Base-by-base conservation (phyloP, 2,888 invertebrate genomes). In the Smittia sp. region DNA sequence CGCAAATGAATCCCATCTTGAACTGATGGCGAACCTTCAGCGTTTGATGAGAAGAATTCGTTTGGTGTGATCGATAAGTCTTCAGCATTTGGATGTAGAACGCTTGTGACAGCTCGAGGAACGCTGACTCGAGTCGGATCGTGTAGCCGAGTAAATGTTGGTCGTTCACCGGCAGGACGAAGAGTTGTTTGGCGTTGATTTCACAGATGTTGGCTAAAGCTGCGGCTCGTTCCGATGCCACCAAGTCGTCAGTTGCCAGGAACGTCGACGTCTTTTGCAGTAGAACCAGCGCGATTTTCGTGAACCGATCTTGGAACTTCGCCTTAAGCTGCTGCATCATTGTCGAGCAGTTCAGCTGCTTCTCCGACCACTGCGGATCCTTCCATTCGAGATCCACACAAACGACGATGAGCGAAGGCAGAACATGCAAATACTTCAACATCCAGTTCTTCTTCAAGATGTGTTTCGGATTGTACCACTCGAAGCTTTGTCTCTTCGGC, bases 351-450 rank as follows among this genome's bases (percentile, higher is more conserved):
- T 97, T 97, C 78, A 93, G 90, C 79, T 94, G 94, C 80, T 94
- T 96, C 77, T 98, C 98, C 77, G 92, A 92, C 97, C 98, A 98
- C 76, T 90, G 88, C 0, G 88, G 85, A 82, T 98, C 97, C 80
- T 94, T 94, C 98, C 98, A 99, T 83, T 98, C 98, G 80, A 98
- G 87, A 79, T 99, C 98, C 81, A 94, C 94, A 82, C 98, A 99
- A 75, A 97, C 87, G 1, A 97, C 96, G 25, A 96, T 90, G 0
- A 98, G 91, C 0, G 98, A 91, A 7, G 99, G 98, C 76, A 98
- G 87, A 74, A 92, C 87, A 76, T 91, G 89, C 41, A 96, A 85
- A 79, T 98, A 95, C 82, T 99, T 99, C 69, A 89, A 86, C 85
- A 98, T 91, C 98, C 98, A 99, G 79, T 94, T 93, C 58, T 91